Base-by-base conservation (phyloP, 1,140 invertebrate species). In the Phymastichus coffea region DNA sequence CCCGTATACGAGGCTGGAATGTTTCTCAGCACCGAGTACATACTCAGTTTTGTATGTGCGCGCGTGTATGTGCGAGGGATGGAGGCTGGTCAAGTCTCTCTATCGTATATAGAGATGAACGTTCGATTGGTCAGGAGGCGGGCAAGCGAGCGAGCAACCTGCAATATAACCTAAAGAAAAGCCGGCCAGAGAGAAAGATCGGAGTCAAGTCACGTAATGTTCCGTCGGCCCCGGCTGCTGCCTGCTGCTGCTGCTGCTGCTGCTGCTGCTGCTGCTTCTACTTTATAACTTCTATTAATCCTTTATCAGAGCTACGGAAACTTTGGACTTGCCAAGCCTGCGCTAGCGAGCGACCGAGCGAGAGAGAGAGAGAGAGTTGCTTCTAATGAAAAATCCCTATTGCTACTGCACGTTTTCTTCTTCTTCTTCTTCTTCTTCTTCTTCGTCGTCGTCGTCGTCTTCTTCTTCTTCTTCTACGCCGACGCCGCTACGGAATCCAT, bases 201-300 rank as follows among this genome's bases (percentile, higher is more conserved):
- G 70, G 70, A 76, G 74, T 76, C 74, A 71, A 69, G 72, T 76
- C 74, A 76, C 74, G 74, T 76, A 76, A 76, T 72, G 71, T 70
- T 70, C 71, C 69, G 71, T 68, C 74, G n/a, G 70, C 68, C 67
- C n/a, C n/a, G n/a, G n/a, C n/a, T n/a, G n/a, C n/a, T n/a, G n/a
- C n/a, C n/a, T n/a, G n/a, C n/a, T 65, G 71, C 66, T 69, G 14
- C 35, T n/a, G 23, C 35, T 25, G 25, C 19, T 6, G 9, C 33
- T 3, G 17, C 30, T 9, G 2, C 26, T 9, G 1, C 70, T 70
- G 68, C 72, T 33, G 74, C 69, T 74, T 74, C 71, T 76, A 76
- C 74, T 76, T 76, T 76, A 76, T 76, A 76, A 76, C 74, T 76
- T 76, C 72, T 76, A 76, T 76, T 76, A 76, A 76, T 76, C 74